Conservation (phyloP, 2,113 vertebrate species). For the Myocastor coypus region DNA sequence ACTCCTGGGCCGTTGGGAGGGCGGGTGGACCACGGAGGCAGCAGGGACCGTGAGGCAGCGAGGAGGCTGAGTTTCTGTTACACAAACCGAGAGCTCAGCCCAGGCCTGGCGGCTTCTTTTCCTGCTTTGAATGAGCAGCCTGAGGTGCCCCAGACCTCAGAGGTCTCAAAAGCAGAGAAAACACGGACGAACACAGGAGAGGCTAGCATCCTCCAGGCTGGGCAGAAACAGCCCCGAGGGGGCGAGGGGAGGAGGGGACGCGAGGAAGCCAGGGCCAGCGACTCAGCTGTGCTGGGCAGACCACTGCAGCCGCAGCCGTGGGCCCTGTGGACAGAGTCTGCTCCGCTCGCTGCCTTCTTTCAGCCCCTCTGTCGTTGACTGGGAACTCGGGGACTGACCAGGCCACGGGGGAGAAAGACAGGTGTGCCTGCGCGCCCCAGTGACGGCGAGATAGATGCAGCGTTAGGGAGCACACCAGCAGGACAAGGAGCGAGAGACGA, state of each 20-base stretch:
- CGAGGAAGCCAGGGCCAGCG: neutral
- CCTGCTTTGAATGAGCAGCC: constrained; percentile 72
- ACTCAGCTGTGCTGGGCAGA: neutral
- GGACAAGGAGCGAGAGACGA: neutral
- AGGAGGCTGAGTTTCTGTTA: constrained; percentile 76
- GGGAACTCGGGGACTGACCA: neutral
- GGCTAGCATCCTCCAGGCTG: neutral
- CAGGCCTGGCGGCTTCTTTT: constrained; percentile 51
- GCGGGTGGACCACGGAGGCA: neutral
- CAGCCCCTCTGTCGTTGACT: neutral
- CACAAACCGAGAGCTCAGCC: constrained; percentile 76
- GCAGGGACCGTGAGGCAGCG: neutral
- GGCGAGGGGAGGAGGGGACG: too few relatives aligned
- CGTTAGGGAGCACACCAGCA: neutral
- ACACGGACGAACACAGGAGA: neutral
- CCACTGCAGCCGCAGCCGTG: accelerated
- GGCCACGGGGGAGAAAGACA: neutral
- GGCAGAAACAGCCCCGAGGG: neutral
- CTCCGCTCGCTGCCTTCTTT: neutral
- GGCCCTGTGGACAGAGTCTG: neutral
- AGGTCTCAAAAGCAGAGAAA: constrained; percentile 48
- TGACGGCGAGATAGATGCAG: neutral
- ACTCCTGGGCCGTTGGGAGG: constrained; percentile 42
- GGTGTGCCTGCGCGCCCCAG: too few relatives aligned
- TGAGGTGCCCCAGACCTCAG: neutral